Evolutionary conservation across 2,113 vertebrate species (phyloP).

Genomic region (Poecile atricapillus): DNA sequence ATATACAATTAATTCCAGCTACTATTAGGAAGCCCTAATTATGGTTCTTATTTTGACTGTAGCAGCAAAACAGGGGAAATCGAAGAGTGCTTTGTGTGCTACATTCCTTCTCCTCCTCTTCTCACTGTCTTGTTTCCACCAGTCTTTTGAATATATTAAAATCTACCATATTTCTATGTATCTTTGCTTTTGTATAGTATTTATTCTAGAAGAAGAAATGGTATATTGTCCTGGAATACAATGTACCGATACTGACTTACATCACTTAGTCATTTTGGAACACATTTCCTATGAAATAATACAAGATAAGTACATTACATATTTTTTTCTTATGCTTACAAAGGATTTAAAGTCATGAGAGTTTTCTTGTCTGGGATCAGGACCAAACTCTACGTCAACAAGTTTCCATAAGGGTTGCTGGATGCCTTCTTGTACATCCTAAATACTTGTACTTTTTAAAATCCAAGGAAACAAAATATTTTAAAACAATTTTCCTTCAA

Average conservation of each 20-base stretch:
- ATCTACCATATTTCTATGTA: not conserved
- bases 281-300: slow-evolving; percentile 1
- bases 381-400: slow-evolving; percentile 8
- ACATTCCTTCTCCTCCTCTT: not conserved
- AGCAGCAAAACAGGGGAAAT: not conserved
- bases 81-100: not conserved
- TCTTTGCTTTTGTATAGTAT: not conserved
- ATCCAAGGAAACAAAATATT: slow-evolving; percentile 42
- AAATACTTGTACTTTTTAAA: not conserved
- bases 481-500: slow-evolving; percentile 22
- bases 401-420: slow-evolving; percentile 3
- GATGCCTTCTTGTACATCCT: not conserved
- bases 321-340: not conserved
- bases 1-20: not conserved
- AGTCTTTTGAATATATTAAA: not conserved
- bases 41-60: not conserved
- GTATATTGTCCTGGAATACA: slow-evolving; percentile 11
- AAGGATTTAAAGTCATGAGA: slow-evolving; percentile 16
- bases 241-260: not conserved
- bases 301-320: slow-evolving; percentile 9
- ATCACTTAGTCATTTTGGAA: not conserved
- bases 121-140: not conserved
- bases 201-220: not conserved
- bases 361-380: not conserved
- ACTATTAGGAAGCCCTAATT: not conserved